A percentile compares a stretch with the other conserved stretches of the same genome.
phyloP scores from a whole-genome alignment of 1,140 invertebrate genomes.

The Cotesia glomerata region DNA sequence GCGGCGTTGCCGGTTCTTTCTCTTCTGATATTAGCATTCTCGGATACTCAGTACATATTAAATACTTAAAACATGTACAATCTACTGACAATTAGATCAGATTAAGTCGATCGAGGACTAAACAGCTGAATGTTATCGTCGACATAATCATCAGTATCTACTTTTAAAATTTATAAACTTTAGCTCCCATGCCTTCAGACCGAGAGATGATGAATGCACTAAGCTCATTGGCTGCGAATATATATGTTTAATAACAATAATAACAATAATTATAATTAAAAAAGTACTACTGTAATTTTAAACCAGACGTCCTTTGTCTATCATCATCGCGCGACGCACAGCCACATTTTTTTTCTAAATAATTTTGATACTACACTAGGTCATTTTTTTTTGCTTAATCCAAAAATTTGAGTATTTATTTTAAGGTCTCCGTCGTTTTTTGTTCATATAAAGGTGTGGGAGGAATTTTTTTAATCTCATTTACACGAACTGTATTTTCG shows the following conservation, averaged over 20 bases:
- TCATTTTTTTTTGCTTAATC: no score
- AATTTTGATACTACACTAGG: no score
- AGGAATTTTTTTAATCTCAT: no score
- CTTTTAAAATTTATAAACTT: not conserved
- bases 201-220: constrained; percentile 43
- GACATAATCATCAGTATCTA: not conserved
- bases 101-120: constrained; percentile 22
- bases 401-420: no score
- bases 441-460: no score
- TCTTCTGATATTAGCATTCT: not conserved
- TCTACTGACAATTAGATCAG: constrained; percentile 11
- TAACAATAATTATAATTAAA: constrained; percentile 18
- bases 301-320: constrained; percentile 49
- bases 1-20: constrained; percentile 17
- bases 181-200: not conserved
- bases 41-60: not conserved
- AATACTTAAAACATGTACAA: not conserved
- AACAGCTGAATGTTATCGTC: constrained; percentile 17
- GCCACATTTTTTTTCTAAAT: not conserved
- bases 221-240: constrained; percentile 52
- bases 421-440: no score
- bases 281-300: constrained; percentile 35
- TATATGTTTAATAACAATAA: constrained; percentile 37
- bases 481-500: no score
- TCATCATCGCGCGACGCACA: constrained; percentile 34